phyloP scores from a whole-genome alignment of 1,140 invertebrate species.

The Adelges cooleyi region DNA sequence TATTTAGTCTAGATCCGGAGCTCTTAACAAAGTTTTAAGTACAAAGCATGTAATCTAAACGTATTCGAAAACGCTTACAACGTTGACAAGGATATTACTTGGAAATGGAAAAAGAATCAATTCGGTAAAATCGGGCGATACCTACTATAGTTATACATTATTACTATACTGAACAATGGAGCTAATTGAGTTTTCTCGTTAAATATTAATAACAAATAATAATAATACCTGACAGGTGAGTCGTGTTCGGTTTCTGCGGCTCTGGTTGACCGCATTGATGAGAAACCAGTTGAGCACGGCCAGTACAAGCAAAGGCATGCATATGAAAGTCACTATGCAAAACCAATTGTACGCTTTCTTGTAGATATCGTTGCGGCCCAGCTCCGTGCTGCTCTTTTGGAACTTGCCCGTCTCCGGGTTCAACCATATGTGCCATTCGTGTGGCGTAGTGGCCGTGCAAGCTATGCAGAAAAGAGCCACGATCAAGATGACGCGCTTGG shows the following conservation, averaged over 20 bases:
- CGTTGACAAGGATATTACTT: too few relatives aligned
- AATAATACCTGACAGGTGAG: slow-evolving; percentile 47
- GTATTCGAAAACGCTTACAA: too few relatives aligned
- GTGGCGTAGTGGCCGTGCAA: slow-evolving; percentile 50
- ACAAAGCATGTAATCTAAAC: too few relatives aligned
- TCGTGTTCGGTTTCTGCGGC: slow-evolving; percentile 42
- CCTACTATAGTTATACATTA: too few relatives aligned
- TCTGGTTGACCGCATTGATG: slow-evolving; percentile 51
- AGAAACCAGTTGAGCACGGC: slow-evolving; percentile 62
- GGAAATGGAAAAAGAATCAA: too few relatives aligned
- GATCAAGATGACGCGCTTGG: slow-evolving; percentile 47
- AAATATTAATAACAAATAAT: too few relatives aligned
- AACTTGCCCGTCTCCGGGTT: slow-evolving; percentile 1
- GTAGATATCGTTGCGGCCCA: slow-evolving; percentile 43
- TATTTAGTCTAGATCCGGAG: too few relatives aligned
- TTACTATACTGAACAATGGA: too few relatives aligned
- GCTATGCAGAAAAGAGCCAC: slow-evolving; percentile 53
- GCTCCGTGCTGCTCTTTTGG: slow-evolving; percentile 8
- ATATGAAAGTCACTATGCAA: slow-evolving; percentile 50
- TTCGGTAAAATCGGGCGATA: too few relatives aligned
- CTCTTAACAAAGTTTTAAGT: too few relatives aligned
- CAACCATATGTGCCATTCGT: slow-evolving; percentile 44
- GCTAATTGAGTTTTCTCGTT: too few relatives aligned
- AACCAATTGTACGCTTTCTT: slow-evolving; percentile 53
- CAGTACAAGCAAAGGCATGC: slow-evolving; percentile 53